Conservation (phyloP, 2,888 invertebrate species). For the Chaetogeoica ovagalla region DNA sequence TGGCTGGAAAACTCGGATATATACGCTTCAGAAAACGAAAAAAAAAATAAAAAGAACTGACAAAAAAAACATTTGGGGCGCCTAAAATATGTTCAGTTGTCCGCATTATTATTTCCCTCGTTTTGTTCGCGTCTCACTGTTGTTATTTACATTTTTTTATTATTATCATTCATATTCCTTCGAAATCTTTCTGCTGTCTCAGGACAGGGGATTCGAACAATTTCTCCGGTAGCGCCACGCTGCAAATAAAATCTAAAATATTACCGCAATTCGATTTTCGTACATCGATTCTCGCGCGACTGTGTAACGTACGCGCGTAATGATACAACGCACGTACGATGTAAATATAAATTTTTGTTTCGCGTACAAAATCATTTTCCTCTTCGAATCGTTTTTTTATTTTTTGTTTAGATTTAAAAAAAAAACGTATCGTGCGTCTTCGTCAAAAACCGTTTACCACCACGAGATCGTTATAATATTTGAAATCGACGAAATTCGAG, state of each 20-base stretch:
- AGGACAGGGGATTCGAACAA: too few species aligned
- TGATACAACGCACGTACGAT: not conserved
- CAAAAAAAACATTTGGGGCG: conserved; percentile 26
- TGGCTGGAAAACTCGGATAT: not conserved
- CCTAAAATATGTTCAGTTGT: conserved; percentile 38
- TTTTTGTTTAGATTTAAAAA: too few species aligned
- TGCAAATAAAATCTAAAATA: not conserved
- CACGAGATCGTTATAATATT: not conserved
- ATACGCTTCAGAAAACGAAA: not conserved
- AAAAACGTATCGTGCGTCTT: too few species aligned
- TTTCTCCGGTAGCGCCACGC: too few species aligned
- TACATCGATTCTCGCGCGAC: not conserved
- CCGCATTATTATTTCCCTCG: conserved; percentile 34
- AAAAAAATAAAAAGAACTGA: not conserved
- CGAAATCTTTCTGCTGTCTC: too few species aligned
- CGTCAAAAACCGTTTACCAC: too few species aligned
- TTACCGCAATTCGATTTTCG: not conserved
- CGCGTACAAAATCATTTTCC: not conserved
- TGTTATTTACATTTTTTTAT: conserved; percentile 17
- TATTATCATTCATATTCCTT: not conserved
- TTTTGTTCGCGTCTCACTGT: conserved; percentile 19
- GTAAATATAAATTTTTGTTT: conserved; percentile 1
- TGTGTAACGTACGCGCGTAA: too few species aligned
- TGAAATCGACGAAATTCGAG: not conserved
- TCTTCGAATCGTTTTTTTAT: not conserved